Evolutionary conservation across 2,113 vertebrate species (phyloP).

Genomic region (Equus przewalskii): DNA sequence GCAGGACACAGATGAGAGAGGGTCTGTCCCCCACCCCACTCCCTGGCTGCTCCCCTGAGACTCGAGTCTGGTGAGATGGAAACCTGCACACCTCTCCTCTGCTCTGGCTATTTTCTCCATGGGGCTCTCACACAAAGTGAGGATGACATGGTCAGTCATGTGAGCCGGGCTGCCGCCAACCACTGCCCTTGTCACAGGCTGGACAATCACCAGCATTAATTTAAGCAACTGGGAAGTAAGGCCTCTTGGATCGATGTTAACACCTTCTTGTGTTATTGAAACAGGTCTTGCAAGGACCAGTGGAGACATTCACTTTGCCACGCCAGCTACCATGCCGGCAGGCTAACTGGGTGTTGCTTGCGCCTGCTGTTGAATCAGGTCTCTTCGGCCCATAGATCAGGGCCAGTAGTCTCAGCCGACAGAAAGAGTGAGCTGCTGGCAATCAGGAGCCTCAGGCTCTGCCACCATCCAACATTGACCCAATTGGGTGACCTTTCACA

Average conservation of each 20-base stretch:
- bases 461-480: not conserved
- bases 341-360: not conserved
- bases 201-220: constrained; percentile 5
- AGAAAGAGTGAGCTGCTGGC: not conserved
- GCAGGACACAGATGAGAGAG: not conserved
- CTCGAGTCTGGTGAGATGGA: not conserved
- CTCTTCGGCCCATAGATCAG: constrained; percentile 44
- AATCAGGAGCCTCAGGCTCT: not conserved
- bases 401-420: not conserved
- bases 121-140: not conserved
- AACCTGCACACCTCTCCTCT: not conserved
- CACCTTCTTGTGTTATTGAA: not conserved
- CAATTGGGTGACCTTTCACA: not conserved
- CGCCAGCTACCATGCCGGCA: not conserved
- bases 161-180: not conserved
- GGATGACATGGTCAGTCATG: not conserved
- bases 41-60: not conserved
- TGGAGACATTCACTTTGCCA: constrained; percentile 53
- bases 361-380: constrained; percentile 14
- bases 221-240: not conserved
- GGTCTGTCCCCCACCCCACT: not conserved
- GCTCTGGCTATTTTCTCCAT: not conserved
- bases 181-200: not conserved
- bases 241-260: not conserved
- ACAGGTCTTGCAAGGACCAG: not conserved